Base-by-base conservation (phyloP, 2,113 vertebrate genomes). In the Cephalopterus ornatus region DNA sequence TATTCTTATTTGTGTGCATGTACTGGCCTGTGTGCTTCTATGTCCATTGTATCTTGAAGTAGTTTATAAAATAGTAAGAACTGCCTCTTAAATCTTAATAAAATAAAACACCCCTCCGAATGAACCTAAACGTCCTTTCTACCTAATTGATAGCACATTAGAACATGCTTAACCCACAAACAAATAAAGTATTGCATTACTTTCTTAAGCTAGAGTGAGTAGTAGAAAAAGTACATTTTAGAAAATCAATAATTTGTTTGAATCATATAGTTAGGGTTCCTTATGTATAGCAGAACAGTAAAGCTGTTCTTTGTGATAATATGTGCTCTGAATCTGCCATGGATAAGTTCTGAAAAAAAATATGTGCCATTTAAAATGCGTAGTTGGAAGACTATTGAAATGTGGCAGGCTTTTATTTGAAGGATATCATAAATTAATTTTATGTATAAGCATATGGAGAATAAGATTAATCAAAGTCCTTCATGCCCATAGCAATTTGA, bases 351-450 rank as follows among this genome's bases (percentile, higher is more conserved):
- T 73, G 62, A 30, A 76, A 91, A 81, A 86, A 80, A 41, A 16
- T 14, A 35, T 12, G 30, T 41, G 23, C 23, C 14, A 53, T 53
- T 77, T 91, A 81, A 80, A 81, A 55, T 74, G 35, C 87, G 55
- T 78, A 78, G 35, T 84, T 85, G 80, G 47, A 84, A 81, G 55
- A 53, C 78, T 71, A 78, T 78, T 93, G 77, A 94, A 95, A 91
- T 49, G 27, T 67, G 37, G 28, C 50, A 87, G 61, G 27, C 46
- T 74, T 89, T 77, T 87, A 53, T 81, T 89, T 94, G 41, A 91
- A 74, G 42, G 47, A 35, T 91, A 46, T 84, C 6, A 61, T 68
- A 80, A 70, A 89, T 91, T 89, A 66, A 74, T 84, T 66, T 89
- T 84, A 80, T 58, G n/a, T 91, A 18, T 86, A 81, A 92, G 68